Percentiles rank a stretch among this genome's conserved stretches.
Conservation (phyloP, 2,888 invertebrate genomes). For the Incurvaria masculella region DNA sequence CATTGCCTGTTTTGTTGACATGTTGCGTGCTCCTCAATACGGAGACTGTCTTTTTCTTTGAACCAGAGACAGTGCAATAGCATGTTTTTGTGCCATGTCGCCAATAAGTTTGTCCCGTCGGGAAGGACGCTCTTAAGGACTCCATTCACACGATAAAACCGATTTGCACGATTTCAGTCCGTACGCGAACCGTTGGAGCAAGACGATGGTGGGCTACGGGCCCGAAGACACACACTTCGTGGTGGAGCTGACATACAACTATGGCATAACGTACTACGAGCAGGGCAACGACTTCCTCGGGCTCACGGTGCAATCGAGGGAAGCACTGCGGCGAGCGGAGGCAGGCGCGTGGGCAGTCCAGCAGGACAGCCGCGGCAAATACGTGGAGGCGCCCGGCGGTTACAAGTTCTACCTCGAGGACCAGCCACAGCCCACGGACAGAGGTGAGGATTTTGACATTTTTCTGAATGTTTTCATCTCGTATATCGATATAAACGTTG, state of each 20-base stretch:
- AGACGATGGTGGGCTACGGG: conserved; percentile 99
- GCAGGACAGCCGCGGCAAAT: conserved; percentile 57
- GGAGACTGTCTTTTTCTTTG: too few relatives aligned
- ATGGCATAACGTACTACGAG: conserved; percentile 84
- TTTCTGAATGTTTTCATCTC: background rate
- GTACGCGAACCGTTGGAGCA: conserved; percentile 97
- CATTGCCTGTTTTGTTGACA: too few relatives aligned
- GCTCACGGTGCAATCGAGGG: conserved; percentile 77
- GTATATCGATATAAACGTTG: background rate
- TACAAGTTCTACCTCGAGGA: conserved; percentile 82
- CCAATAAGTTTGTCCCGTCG: too few relatives aligned
- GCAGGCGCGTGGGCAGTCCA: conserved; percentile 68
- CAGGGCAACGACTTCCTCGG: conserved; percentile 90
- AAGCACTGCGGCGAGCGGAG: conserved; percentile 71
- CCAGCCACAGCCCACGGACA: conserved; percentile 62
- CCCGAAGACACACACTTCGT: conserved; percentile 94
- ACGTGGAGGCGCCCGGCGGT: conserved; percentile 86
- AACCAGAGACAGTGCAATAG: too few relatives aligned
- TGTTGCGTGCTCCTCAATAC: too few relatives aligned
- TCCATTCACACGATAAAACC: too few relatives aligned
- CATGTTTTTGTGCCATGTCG: too few relatives aligned
- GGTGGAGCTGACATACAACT: conserved; percentile 96
- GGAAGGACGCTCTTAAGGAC: too few relatives aligned
- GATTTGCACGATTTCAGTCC: conserved; percentile 61
- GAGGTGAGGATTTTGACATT: conserved; percentile 45